These are phyloP conservation scores for Harpagoxenus sublaevis DNA, from an alignment of 2,888 invertebrate species.

Conservation along the genomic window DNA sequence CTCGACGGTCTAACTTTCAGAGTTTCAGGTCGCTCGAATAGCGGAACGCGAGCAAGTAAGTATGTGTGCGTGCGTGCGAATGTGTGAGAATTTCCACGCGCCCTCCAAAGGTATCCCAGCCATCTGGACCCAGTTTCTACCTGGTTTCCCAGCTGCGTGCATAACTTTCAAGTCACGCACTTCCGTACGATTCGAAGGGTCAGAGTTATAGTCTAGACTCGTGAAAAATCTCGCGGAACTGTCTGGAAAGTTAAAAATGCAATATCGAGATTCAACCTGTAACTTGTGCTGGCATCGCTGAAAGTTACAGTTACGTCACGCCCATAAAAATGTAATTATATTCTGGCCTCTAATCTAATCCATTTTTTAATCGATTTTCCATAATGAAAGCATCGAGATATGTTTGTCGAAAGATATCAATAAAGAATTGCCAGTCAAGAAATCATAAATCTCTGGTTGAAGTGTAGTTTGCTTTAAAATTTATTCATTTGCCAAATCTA, in stretches of 20 bases:
- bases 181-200: not conserved
- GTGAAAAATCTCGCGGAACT: constrained; percentile 19
- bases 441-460: not conserved
- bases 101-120: constrained; percentile 32
- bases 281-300: not conserved
- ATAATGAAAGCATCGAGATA: not conserved
- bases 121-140: constrained; percentile 48
- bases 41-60: not conserved
- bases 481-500: not conserved
- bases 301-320: not conserved
- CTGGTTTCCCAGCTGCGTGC: constrained; percentile 16
- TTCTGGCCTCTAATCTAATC: not conserved
- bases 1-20: constrained; percentile 22
- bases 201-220: not conserved
- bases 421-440: not conserved
- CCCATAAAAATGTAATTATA: not conserved
- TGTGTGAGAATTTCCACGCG: constrained; percentile 26
- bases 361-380: not conserved
- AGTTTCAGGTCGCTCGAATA: constrained; percentile 28
- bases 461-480: not conserved
- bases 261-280: not conserved
- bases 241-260: not conserved
- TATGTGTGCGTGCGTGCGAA: too few relatives aligned
- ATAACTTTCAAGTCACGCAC: constrained; percentile 35
- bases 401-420: not conserved